Evolutionary conservation across 2,888 invertebrate genomes (phyloP).

Genomic region (Agapetus fuscipes): DNA sequence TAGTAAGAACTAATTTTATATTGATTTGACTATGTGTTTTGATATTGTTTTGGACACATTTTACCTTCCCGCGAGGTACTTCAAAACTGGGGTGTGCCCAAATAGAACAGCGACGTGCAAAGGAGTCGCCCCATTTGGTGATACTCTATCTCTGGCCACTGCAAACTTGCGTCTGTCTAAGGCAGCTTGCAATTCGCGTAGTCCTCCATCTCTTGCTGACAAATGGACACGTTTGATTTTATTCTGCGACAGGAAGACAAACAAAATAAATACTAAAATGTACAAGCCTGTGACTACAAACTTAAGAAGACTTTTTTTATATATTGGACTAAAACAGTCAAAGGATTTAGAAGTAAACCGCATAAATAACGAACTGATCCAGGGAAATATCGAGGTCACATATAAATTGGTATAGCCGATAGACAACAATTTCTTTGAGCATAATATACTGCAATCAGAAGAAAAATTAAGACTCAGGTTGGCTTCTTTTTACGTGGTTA

Average conservation of each 20-base stretch:
- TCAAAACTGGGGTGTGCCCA: conserved; percentile 70
- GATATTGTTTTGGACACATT: too few relatives aligned
- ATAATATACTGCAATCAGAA: too few relatives aligned
- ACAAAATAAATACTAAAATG: conserved; percentile 2
- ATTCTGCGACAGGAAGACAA: conserved; percentile 52
- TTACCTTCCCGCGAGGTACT: conserved; percentile 49
- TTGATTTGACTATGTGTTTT: too few relatives aligned
- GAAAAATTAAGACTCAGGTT: too few relatives aligned
- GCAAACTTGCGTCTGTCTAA: conserved; percentile 86
- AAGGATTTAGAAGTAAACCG: too few relatives aligned
- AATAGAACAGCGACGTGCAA: conserved; percentile 79
- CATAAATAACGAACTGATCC: too few relatives aligned
- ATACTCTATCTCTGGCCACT: conserved; percentile 73
- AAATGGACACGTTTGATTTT: conserved; percentile 85
- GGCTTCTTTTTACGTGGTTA: too few relatives aligned
- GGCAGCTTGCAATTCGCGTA: conserved; percentile 75
- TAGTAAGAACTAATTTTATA: conserved; percentile 1
- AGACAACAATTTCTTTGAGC: too few relatives aligned
- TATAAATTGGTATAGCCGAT: too few relatives aligned
- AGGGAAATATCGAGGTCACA: too few relatives aligned
- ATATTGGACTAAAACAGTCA: conserved; percentile 1
- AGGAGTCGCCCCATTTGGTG: conserved; percentile 77
- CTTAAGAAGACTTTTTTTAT: neutral
- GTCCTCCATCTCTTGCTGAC: conserved; percentile 75
- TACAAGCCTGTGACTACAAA: too few relatives aligned